These are phyloP conservation scores for Epinotia ramella DNA, from an alignment of 2,888 invertebrate genomes.

Conservation along the genomic window DNA sequence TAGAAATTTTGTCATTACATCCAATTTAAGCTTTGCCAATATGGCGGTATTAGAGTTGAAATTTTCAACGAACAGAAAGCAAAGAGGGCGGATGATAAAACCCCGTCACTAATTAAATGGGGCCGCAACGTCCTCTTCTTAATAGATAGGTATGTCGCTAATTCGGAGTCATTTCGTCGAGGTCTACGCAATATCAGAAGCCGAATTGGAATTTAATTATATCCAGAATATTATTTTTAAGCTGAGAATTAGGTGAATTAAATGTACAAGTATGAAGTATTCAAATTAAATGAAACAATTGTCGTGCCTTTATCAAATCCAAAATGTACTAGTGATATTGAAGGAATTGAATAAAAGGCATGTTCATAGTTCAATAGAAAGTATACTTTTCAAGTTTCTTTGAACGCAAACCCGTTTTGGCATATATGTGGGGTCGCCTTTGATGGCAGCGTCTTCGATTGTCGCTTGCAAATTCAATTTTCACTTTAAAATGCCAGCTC, in stretches of 20 bases:
- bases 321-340: neutral
- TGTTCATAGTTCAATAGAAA: neutral
- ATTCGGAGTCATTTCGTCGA: slow-evolving; percentile 75
- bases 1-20: slow-evolving; percentile 62
- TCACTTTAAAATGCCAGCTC: slow-evolving; percentile 81
- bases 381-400: slow-evolving; percentile 70
- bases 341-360: neutral
- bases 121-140: slow-evolving; percentile 76
- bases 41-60: slow-evolving; percentile 73
- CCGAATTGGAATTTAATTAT: slow-evolving; percentile 69
- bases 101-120: slow-evolving; percentile 83
- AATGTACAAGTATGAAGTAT: neutral
- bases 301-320: neutral
- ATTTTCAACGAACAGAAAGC: slow-evolving; percentile 73
- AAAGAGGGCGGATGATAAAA: slow-evolving; percentile 81
- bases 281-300: slow-evolving; percentile 8
- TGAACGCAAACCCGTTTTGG: slow-evolving; percentile 53
- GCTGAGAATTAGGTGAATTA: slow-evolving; percentile 18
- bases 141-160: slow-evolving; percentile 83
- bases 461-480: slow-evolving; percentile 85
- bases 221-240: slow-evolving; percentile 44
- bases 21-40: slow-evolving; percentile 77
- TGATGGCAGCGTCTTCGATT: slow-evolving; percentile 81
- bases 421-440: slow-evolving; percentile 79
- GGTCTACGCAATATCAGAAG: slow-evolving; percentile 67